phyloP scores from a whole-genome alignment of 2,113 vertebrate genomes.

The Alligator sinensis region DNA sequence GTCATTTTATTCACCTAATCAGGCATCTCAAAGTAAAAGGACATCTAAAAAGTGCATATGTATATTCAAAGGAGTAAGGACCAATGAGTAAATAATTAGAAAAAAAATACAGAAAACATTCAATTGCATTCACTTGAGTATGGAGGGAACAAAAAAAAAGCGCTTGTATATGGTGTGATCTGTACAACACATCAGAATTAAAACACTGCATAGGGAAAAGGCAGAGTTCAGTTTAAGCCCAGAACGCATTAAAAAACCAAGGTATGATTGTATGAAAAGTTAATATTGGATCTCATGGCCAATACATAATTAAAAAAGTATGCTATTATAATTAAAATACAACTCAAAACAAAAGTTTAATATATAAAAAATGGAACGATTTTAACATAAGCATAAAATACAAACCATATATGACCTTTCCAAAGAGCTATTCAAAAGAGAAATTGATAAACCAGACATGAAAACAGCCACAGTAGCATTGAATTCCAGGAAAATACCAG shows the following conservation, averaged over 20 bases:
- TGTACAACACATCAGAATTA: not conserved
- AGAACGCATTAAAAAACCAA: not conserved
- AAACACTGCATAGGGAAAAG: not conserved
- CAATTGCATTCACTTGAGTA: not conserved
- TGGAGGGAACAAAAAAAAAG: not conserved
- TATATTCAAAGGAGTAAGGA: not conserved
- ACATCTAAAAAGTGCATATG: no score
- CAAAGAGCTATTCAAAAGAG: not conserved
- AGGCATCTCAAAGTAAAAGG: not conserved
- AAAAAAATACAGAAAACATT: not conserved
- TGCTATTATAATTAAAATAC: not conserved
- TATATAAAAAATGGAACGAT: not conserved
- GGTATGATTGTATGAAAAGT: not conserved
- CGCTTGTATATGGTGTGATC: not conserved
- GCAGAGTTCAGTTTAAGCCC: not conserved
- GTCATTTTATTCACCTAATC: not conserved
- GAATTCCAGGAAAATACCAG: slow-evolving; percentile 23
- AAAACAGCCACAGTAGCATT: not conserved
- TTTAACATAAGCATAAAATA: not conserved
- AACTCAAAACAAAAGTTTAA: not conserved
- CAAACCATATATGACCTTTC: not conserved
- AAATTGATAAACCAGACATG: not conserved
- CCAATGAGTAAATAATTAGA: not conserved
- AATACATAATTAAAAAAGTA: not conserved
- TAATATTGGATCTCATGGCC: not conserved